Conservation (phyloP, 2,797 vertebrate genomes). For the Jordanella pulchra region DNA sequence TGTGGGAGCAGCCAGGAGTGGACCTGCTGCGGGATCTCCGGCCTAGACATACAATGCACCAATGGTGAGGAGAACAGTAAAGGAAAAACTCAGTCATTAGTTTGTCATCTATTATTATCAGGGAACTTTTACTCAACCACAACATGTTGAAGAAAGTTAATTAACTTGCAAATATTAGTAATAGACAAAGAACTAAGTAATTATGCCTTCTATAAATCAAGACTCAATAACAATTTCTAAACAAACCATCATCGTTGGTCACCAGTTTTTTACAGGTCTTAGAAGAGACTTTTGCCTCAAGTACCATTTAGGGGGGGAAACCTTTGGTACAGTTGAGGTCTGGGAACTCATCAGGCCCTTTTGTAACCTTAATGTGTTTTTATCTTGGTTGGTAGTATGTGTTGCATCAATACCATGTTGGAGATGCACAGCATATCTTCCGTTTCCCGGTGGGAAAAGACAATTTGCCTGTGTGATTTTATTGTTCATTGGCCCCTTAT, state of each 20-base stretch:
- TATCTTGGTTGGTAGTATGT: no score
- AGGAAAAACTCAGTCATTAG: background rate
- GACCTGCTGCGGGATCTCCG: constrained; percentile 76
- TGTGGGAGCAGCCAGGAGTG: constrained; percentile 80
- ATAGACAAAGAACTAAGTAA: background rate
- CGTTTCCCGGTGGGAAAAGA: no score
- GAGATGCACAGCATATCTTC: no score
- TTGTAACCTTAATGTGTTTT: no score
- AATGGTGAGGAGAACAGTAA: constrained; percentile 78
- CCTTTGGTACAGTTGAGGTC: no score
- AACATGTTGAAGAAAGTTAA: no score
- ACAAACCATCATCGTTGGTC: background rate
- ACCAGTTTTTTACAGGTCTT: no score
- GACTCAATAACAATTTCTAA: background rate
- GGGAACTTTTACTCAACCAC: background rate
- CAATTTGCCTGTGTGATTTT: background rate
- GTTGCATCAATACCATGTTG: no score
- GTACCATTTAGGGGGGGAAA: no score
- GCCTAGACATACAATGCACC: constrained; percentile 83
- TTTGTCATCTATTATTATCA: background rate
- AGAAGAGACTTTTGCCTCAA: no score
- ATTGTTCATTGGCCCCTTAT: background rate
- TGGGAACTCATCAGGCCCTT: no score
- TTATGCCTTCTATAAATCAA: background rate
- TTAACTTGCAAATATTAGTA: background rate